These are phyloP conservation scores for Imbricaverruca yamaguchii DNA, from an alignment of 2,888 invertebrate species.

Conservation along the genomic window DNA sequence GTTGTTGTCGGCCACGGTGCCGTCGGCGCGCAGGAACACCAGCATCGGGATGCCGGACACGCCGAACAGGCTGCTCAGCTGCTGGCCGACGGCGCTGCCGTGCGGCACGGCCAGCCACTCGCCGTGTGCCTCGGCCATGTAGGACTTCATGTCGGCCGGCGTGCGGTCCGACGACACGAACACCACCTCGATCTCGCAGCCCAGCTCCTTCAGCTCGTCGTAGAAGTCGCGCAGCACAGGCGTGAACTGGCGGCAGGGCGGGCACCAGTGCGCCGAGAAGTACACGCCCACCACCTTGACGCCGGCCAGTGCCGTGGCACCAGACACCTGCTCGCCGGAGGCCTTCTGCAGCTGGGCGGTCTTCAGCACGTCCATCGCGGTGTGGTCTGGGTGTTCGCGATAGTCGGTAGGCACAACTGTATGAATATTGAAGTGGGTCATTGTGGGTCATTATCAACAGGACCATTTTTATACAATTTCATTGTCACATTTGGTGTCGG, in stretches of 20 bases:
- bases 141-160: conserved; percentile 39
- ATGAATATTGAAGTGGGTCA: too few relatives aligned
- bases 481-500: too few relatives aligned
- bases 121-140: conserved; percentile 44
- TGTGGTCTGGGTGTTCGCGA: too few relatives aligned
- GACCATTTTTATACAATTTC: too few relatives aligned
- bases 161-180: conserved; percentile 46
- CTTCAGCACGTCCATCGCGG: background rate
- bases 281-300: conserved; percentile 42
- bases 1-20: background rate
- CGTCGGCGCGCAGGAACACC: background rate
- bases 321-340: background rate
- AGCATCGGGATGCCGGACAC: background rate
- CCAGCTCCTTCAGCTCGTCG: conserved; percentile 36
- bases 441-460: too few relatives aligned
- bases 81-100: conserved; percentile 37
- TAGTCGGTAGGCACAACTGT: too few relatives aligned
- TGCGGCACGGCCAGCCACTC: conserved; percentile 43
- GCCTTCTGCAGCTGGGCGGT: background rate
- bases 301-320: background rate
- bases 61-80: background rate
- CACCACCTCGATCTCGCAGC: conserved; percentile 44
- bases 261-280: conserved; percentile 50
- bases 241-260: conserved; percentile 43
- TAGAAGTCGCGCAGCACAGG: conserved; percentile 44